Evolutionary conservation across 2,113 vertebrate genomes (phyloP), one percentile per base, ranked within the genome.

Genomic region (Cyrtonyx montezumae): DNA sequence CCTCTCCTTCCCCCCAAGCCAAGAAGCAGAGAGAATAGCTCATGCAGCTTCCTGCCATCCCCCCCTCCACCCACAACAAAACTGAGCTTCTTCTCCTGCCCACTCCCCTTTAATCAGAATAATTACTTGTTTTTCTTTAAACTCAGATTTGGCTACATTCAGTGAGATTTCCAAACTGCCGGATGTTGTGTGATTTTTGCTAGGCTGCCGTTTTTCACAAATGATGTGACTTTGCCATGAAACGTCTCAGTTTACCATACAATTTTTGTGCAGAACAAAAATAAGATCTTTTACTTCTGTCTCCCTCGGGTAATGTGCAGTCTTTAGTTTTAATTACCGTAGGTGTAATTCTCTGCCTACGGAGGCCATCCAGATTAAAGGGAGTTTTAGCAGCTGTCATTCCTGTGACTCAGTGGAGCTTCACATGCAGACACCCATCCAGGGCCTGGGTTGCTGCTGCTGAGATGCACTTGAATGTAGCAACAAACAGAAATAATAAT

Each of bases 71-170:
- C 90, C 94, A 94, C 86, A 94, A 90, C 86, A 79, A 91, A 93
- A 40, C 65, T 34, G 87, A 96, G 91, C 85, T 93, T 5, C 90
- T 96, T 93, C 91, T 96, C 84, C 88, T 96, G 93, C 92, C 90
- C 92, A 87, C 93, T 91, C 90, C 82, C 84, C 94, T 95, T 94
- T 96, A 94, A 96, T 94, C 91, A 93, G 94, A 96, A 95, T 95
- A 97, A 97, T 93, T 83, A 95, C 96, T 95, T 97, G 96, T 96
- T 97, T 97, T 95, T 96, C 95, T 94, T 95, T 93, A 89, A 94
- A 93, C 85, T 91, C 93, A 89, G 91, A 96, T 91, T 96, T 96
- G 96, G 96, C 93, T 96, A 94, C 94, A 94, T 91, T 76, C 77
- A 96, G 92, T 87, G 91, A 87, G 84, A 94, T 96, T 95, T 96